Evolutionary conservation across 2,888 invertebrate genomes (phyloP), one percentile per base, ranked within the genome.

Genomic region (Amiota communis): DNA sequence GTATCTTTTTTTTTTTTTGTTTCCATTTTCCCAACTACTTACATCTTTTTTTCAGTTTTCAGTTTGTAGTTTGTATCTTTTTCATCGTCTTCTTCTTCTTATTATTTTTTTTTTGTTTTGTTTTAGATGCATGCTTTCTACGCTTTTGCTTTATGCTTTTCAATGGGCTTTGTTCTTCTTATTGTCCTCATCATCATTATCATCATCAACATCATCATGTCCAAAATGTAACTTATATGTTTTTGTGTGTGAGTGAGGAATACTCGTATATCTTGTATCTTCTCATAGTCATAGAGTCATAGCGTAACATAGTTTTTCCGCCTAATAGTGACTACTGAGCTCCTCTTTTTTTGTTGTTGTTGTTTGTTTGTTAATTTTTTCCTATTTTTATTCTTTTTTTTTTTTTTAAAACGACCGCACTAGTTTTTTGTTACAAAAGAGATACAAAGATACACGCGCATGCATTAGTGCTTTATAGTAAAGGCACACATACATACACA

Each of bases 91-190:
- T 36, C 36, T 36, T 36, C 36, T 36, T 6, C 0, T 2, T 6
- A n/a, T n/a, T n/a, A n/a, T 53, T 53, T 53, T 53, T 53, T 53
- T 10, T 53, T 53, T 2, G 2, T 53, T 53, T 53, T 53, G 53
- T 53, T 53, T 59, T 59, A 15, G 17, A 11, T 53, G 15, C 53
- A 36, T 36, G 23, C 36, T 63, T 36, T 68, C 53, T 68, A 68
- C 20, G 20, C 51, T 51, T 36, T 59, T 59, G 59, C 59, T 59
- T 59, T 59, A 20, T 59, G 59, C n/a, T 59, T 11, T 68, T 20
- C 51, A 49, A 36, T 36, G 36, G 47, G 9, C 67, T 68, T 51
- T 53, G 67, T 68, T 68, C 67, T 68, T 68, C 17, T 65, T 65
- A 48, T 65, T 65, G 20, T 36, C n/a, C 13, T 15, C 36, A 23